Conservation (phyloP, 92 coral and sea anemone species). For the Siderastrea siderea region DNA sequence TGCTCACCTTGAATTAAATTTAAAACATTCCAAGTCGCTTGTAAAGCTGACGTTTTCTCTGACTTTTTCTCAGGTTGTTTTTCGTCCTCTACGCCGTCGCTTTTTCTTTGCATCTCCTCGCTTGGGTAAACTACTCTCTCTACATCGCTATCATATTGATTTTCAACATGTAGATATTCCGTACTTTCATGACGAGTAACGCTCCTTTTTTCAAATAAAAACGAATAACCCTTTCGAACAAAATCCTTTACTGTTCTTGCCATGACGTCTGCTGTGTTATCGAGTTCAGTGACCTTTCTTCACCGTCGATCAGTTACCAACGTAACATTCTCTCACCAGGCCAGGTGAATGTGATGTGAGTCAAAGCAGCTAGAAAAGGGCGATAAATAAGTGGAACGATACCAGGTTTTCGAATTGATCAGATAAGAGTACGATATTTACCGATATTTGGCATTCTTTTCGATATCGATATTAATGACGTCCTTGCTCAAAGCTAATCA, state of each 20-base stretch:
- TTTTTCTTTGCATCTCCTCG: constrained; percentile 48
- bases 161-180: constrained; percentile 68
- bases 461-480: no score
- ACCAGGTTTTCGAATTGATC: no score
- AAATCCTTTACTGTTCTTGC: constrained; percentile 13
- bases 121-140: constrained; percentile 61
- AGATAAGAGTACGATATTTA: no score
- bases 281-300: neutral
- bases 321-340: no score
- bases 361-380: no score
- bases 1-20: constrained; percentile 93
- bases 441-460: no score
- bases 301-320: neutral
- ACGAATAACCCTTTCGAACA: constrained; percentile 3
- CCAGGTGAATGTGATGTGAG: no score
- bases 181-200: neutral
- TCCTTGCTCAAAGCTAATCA: no score
- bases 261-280: neutral
- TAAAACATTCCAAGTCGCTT: constrained; percentile 97
- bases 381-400: no score
- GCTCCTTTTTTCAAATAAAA: neutral
- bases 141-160: constrained; percentile 51
- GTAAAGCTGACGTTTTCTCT: constrained; percentile 85
- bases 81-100: constrained; percentile 45
- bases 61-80: constrained; percentile 42